A percentile compares a stretch with the other conserved stretches of the same genome.
phyloP scores from a whole-genome alignment of 1,140 invertebrate genomes.

The Micrasema longulum region DNA sequence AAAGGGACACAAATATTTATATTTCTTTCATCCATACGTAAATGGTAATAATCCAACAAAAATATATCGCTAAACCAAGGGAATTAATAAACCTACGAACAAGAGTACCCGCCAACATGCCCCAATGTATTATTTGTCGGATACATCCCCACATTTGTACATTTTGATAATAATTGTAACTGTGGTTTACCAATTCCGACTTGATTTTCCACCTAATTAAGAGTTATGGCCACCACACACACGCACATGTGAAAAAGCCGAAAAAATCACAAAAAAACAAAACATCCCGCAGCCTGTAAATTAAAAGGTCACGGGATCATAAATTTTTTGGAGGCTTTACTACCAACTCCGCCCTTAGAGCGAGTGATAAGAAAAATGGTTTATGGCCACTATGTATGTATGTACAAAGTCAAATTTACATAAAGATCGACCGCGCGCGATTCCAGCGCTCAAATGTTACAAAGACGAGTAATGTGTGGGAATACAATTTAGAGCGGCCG shows the following conservation, averaged over 20 bases:
- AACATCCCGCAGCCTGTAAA: neutral
- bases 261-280: slow-evolving; percentile 13
- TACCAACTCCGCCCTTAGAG: neutral
- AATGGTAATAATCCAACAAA: too few species aligned
- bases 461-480: slow-evolving; percentile 10
- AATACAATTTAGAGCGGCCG: neutral
- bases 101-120: too few species aligned
- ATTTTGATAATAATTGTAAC: neutral
- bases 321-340: slow-evolving; percentile 19
- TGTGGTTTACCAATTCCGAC: slow-evolving; percentile 8
- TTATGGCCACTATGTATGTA: slow-evolving; percentile 24
- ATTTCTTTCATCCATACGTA: too few species aligned
- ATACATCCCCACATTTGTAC: too few species aligned
- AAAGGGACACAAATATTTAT: too few species aligned
- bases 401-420: slow-evolving; percentile 21
- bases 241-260: slow-evolving; percentile 3
- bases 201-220: slow-evolving; percentile 18
- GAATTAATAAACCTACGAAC: too few species aligned
- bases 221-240: slow-evolving; percentile 20
- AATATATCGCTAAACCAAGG: too few species aligned
- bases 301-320: slow-evolving; percentile 5
- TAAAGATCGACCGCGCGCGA: neutral
- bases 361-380: slow-evolving; percentile 31
- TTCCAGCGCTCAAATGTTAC: slow-evolving; percentile 23
- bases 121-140: too few species aligned